Conservation (phyloP, 1,140 invertebrate genomes). For the Zaprionus lachaisei region DNA sequence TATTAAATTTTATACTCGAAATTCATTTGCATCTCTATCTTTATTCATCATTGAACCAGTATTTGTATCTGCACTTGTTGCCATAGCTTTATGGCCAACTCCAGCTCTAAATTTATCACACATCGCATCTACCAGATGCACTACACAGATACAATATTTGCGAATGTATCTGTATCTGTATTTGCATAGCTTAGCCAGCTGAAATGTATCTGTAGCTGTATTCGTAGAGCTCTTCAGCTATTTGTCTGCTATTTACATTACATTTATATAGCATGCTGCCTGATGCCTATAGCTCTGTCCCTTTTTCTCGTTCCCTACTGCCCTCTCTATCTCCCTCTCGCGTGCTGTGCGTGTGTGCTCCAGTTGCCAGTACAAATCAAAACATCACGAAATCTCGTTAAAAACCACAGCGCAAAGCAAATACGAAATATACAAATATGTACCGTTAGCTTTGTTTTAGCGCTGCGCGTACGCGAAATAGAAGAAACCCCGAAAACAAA, state of each 20-base stretch:
- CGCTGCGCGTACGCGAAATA: slow-evolving; percentile 27
- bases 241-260: slow-evolving; percentile 23
- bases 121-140: not conserved
- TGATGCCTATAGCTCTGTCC: not conserved
- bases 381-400: slow-evolving; percentile 64
- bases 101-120: not conserved
- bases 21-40: not conserved
- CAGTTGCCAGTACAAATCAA: slow-evolving; percentile 54
- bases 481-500: slow-evolving; percentile 33
- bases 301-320: not conserved
- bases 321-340: not conserved
- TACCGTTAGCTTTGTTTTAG: slow-evolving; percentile 59
- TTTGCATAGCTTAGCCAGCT: not conserved
- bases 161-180: slow-evolving; percentile 2
- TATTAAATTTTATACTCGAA: not conserved
- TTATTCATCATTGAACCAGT: not conserved
- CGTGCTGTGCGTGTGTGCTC: slow-evolving; percentile 29
- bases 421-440: slow-evolving; percentile 45
- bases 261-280: slow-evolving; percentile 25
- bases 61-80: slow-evolving; percentile 2
- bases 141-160: slow-evolving; percentile 4
- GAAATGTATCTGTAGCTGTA: slow-evolving; percentile 3
- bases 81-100: slow-evolving; percentile 1
- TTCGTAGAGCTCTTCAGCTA: slow-evolving; percentile 2
- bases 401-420: slow-evolving; percentile 53